These are phyloP conservation scores for Rotaria magnacalcarata DNA, from an alignment of 2,888 invertebrate species.

Conservation along the genomic window DNA sequence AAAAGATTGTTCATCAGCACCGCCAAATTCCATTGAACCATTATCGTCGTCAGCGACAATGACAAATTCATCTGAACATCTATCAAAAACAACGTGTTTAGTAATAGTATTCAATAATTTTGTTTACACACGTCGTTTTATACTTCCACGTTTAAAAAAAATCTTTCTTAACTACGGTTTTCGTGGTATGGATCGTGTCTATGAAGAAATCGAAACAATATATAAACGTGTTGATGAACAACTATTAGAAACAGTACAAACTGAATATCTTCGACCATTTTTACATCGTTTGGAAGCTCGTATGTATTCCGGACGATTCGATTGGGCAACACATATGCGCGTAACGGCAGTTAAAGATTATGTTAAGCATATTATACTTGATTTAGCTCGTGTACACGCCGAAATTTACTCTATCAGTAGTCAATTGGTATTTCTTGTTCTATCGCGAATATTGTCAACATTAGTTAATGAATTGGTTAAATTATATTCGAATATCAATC, in stretches of 20 bases:
- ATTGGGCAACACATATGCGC: conserved; percentile 6
- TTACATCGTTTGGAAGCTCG: not conserved
- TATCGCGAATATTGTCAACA: not conserved
- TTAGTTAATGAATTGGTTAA: conserved; percentile 1
- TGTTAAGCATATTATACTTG: conserved; percentile 18
- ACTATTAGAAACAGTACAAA: conserved; percentile 13
- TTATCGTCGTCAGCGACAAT: not conserved
- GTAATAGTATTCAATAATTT: conserved; percentile 1
- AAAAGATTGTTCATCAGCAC: not conserved
- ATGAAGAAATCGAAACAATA: not conserved
- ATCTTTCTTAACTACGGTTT: conserved; percentile 2
- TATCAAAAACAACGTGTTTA: not conserved
- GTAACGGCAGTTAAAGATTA: not conserved
- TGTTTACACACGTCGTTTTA: not conserved
- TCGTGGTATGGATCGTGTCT: conserved; percentile 20
- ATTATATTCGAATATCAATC: not conserved
- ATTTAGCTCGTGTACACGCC: conserved; percentile 24
- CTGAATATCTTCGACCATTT: conserved; percentile 17
- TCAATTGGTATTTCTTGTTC: not conserved
- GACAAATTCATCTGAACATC: not conserved
- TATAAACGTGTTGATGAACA: conserved; percentile 19
- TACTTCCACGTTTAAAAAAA: conserved; percentile 13
- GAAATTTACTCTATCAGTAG: not conserved
- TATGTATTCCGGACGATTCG: conserved; percentile 16
- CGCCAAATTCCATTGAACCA: not conserved